Evolutionary conservation across 1,140 invertebrate species (phyloP).

Genomic region (Macrobrachium nipponense): DNA sequence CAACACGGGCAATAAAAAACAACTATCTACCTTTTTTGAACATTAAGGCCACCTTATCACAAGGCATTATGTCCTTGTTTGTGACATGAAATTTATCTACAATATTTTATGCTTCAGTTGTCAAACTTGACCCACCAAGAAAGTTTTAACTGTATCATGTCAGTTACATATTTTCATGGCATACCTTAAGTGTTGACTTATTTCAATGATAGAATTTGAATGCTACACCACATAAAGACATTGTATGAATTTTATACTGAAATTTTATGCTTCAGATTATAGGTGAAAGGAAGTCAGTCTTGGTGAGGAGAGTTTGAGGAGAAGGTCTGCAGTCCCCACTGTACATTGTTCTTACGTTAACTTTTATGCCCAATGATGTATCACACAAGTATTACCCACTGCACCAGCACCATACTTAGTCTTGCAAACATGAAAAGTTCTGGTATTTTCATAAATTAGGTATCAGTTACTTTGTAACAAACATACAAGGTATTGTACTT

Average conservation of each 20-base stretch:
- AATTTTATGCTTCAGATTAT: too few relatives aligned
- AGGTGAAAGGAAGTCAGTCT: background rate
- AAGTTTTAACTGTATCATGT: constrained; percentile 4
- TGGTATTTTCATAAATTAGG: constrained; percentile 16
- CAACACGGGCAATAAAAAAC: constrained; percentile 50
- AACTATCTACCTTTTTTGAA: constrained; percentile 40
- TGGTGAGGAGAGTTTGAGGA: constrained; percentile 14
- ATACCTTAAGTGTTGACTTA: too few relatives aligned
- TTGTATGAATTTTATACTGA: too few relatives aligned
- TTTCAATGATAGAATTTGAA: too few relatives aligned
- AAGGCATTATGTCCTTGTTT: constrained; percentile 57
- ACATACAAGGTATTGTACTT: background rate
- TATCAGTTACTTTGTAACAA: constrained; percentile 10
- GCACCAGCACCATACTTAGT: constrained; percentile 53
- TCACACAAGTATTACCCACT: constrained; percentile 51
- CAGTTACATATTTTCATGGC: background rate
- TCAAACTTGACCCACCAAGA: constrained; percentile 19
- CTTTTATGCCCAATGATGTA: constrained; percentile 43
- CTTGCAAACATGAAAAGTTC: constrained; percentile 29
- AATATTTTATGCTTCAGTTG: constrained; percentile 5
- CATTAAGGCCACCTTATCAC: constrained; percentile 57
- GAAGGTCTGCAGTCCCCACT: constrained; percentile 4
- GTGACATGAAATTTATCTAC: constrained; percentile 49
- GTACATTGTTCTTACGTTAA: constrained; percentile 13
- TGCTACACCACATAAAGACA: too few relatives aligned